Evolutionary conservation across 2,113 vertebrate genomes (phyloP).

Genomic region (Mastomys coucha): DNA sequence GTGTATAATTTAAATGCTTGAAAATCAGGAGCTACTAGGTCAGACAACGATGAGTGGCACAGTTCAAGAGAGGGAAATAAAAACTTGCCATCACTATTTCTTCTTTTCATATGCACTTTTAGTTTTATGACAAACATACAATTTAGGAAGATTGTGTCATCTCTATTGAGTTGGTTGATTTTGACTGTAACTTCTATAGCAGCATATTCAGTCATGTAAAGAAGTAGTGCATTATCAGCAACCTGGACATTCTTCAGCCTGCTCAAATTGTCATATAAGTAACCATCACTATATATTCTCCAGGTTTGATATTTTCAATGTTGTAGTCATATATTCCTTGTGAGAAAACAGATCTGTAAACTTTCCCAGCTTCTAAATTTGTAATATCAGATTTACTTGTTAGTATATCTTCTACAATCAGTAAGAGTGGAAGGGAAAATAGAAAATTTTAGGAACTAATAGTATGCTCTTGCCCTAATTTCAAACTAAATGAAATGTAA

Average conservation of each 20-base stretch:
- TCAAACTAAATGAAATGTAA: not conserved
- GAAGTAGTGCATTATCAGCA: not conserved
- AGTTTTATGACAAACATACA: not conserved
- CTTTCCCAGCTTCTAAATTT: not conserved
- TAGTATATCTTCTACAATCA: not conserved
- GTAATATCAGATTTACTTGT: not conserved
- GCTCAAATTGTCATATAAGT: not conserved
- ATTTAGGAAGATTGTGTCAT: not conserved
- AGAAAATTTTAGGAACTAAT: not conserved
- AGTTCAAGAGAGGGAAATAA: not conserved
- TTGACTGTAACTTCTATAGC: not conserved
- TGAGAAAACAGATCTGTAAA: not conserved
- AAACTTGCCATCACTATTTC: not conserved
- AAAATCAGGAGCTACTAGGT: not conserved
- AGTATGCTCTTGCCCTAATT: not conserved
- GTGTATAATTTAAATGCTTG: not conserved
- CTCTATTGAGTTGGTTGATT: not conserved
- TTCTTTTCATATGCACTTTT: not conserved
- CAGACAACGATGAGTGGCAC: not conserved
- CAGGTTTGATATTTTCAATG: not conserved
- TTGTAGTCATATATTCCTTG: not conserved
- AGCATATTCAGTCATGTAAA: not conserved
- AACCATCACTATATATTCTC: not conserved
- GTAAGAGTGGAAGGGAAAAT: conserved; percentile 21
- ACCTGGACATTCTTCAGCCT: not conserved